A percentile compares a stretch with the other conserved stretches of the same genome.
Evolutionary conservation across 2,888 invertebrate species (phyloP).

Genomic region (Epiblema foenella): DNA sequence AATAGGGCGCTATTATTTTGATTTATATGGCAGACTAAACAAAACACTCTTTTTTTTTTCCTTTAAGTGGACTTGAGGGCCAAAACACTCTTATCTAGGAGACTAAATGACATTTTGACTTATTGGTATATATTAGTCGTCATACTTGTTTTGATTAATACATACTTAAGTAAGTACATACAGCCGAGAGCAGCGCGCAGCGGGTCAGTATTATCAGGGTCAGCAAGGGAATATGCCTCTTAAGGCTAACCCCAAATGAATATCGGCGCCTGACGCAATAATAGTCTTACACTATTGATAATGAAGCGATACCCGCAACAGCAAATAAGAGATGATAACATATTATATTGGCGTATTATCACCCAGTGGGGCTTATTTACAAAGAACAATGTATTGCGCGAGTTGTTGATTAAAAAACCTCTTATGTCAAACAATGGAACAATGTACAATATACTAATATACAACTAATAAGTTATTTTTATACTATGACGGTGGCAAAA

Average conservation of each 20-base stretch:
- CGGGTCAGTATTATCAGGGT: constrained; percentile 64
- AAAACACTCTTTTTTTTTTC: too few species aligned
- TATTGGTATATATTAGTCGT: constrained; percentile 27
- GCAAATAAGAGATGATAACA: constrained; percentile 20
- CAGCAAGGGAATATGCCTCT: constrained; percentile 47
- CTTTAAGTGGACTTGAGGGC: too few species aligned
- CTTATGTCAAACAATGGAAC: neutral
- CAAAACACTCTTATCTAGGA: too few species aligned
- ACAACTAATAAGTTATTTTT: too few species aligned
- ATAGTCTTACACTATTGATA: neutral
- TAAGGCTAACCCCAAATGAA: constrained; percentile 10
- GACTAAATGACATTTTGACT: too few species aligned
- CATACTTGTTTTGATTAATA: constrained; percentile 39
- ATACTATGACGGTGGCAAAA: too few species aligned
- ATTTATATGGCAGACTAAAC: too few species aligned
- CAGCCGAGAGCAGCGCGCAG: constrained; percentile 52
- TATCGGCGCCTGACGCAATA: constrained; percentile 41
- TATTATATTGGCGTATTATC: neutral
- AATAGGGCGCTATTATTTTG: too few species aligned
- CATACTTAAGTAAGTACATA: too few species aligned
- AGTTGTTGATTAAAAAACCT: neutral
- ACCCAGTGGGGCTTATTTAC: neutral
- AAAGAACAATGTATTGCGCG: neutral
- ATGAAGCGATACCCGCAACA: constrained; percentile 10
- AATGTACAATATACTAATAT: neutral